Conservation (phyloP, 1,140 invertebrate genomes). For the Atta cephalotes region DNA sequence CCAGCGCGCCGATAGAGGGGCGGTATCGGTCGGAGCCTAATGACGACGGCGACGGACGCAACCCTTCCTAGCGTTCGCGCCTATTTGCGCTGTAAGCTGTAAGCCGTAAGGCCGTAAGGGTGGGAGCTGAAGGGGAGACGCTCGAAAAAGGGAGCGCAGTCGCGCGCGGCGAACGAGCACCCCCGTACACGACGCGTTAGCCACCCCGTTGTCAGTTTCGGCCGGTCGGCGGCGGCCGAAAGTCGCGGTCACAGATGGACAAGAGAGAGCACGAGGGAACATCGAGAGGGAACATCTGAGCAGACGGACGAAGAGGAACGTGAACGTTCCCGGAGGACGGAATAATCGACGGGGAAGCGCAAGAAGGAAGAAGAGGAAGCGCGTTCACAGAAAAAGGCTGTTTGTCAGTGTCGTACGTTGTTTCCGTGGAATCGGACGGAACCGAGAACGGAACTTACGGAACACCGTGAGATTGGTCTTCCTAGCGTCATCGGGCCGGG, state of each 20-base stretch:
- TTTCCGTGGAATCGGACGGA: slow-evolving; percentile 69
- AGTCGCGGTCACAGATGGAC: slow-evolving; percentile 65
- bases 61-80: slow-evolving; percentile 35
- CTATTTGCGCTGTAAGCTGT: slow-evolving; percentile 1
- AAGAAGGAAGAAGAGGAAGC: slow-evolving; percentile 22
- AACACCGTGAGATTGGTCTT: slow-evolving; percentile 45
- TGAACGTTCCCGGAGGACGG: background rate
- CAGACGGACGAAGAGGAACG: slow-evolving; percentile 19
- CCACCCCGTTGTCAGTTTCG: slow-evolving; percentile 74
- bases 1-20: background rate
- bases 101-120: background rate
- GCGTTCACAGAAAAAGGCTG: background rate
- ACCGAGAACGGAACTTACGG: slow-evolving; percentile 62
- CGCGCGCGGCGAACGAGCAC: slow-evolving; percentile 69
- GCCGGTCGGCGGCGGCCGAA: slow-evolving; percentile 77
- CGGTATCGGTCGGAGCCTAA: slow-evolving; percentile 30
- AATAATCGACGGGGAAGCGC: background rate
- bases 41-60: slow-evolving; percentile 42
- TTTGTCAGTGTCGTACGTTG: slow-evolving; percentile 59
- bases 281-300: background rate
- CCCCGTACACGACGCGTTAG: slow-evolving; percentile 69
- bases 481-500: slow-evolving; percentile 25
- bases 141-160: slow-evolving; percentile 73
- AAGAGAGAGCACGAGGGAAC: slow-evolving; percentile 46
- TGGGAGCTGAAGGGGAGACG: background rate